Base-by-base conservation (phyloP, 2,797 vertebrate genomes). In the Thalassophryne amazonica region DNA sequence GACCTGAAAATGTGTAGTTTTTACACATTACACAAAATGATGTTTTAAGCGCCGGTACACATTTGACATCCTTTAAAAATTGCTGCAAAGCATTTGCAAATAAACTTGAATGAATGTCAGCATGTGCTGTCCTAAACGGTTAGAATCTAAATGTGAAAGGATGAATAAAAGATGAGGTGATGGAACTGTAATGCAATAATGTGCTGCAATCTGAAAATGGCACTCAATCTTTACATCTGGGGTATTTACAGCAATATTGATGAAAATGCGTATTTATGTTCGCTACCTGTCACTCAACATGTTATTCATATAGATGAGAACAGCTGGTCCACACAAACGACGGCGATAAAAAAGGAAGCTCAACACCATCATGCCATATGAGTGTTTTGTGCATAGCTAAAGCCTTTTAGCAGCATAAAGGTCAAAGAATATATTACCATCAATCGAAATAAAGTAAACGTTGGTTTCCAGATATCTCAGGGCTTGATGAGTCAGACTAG, bases 381-480 rank as follows among this genome's bases (percentile, higher is more conserved):
- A 34, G 34, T 28, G 24, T 29, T 25, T 55, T 11, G 19, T 46
- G 18, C 31, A 19, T 18, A 34, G 18, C 21, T 57, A 39, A 33
- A 48, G 35, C 41, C 20, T 19, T 34, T 49, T 32, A 35, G 4
- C 18, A n/a, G n/a, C 4, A 29, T 19, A 66, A 71, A 80, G 73
- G 63, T 71, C 63, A 73, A 37, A 5, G 43, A 78, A 69, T 59
- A 34, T 17, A 53, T 79, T 60, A 64, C 49, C 42, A 60, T 67
- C 38, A 50, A 15, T 38, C 40, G 20, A 66, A 41, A 61, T n/a
- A 4, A 18, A 40, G 7, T 8, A 12, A 17, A 49, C 27, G 22
- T n/a, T 6, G 16, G 1, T 39, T 49, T 37, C 13, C 11, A 32
- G 16, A 58, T 28, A 61, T 38, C 34, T 42, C 42, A 47, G 2